Conservation (phyloP, 2,113 vertebrate genomes). For the Dinomys branickii region DNA sequence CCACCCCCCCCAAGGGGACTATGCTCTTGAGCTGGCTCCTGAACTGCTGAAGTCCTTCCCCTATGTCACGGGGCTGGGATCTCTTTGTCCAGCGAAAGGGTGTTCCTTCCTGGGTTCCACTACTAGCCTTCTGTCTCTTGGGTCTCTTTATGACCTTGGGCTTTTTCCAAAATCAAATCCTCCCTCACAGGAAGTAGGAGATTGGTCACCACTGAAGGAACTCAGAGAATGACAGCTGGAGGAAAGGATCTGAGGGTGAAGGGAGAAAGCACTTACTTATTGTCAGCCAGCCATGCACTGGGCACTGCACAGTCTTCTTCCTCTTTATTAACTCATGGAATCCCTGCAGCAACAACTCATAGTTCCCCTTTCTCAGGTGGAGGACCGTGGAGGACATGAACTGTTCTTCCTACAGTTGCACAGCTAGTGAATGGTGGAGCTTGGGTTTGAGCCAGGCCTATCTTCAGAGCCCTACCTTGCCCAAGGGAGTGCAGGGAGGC, state of each 20-base stretch:
- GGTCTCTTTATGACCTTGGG: conserved; percentile 26
- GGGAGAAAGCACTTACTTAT: not conserved
- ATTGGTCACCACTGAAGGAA: conserved; percentile 59
- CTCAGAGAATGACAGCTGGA: conserved; percentile 49
- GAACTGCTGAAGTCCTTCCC: not conserved
- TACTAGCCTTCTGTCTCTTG: conserved; percentile 4
- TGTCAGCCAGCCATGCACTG: not conserved
- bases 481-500: rapidly evolving
- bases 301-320: not conserved
- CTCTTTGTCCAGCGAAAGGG: not conserved
- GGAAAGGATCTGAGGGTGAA: not conserved
- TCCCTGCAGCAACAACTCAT: not conserved
- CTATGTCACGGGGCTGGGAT: not conserved
- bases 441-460: not conserved
- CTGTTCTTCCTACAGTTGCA: not conserved
- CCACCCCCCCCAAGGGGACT: not conserved
- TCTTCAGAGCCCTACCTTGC: not conserved
- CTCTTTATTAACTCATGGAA: not conserved
- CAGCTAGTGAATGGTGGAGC: not conserved
- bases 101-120: conserved; percentile 16
- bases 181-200: conserved; percentile 57
- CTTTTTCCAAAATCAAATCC: conserved; percentile 56
- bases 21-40: not conserved
- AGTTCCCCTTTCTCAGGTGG: not conserved
- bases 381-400: not conserved